These are phyloP conservation scores for Drosophila lacteicornis DNA, from an alignment of 1,140 invertebrate species.

Conservation along the genomic window DNA sequence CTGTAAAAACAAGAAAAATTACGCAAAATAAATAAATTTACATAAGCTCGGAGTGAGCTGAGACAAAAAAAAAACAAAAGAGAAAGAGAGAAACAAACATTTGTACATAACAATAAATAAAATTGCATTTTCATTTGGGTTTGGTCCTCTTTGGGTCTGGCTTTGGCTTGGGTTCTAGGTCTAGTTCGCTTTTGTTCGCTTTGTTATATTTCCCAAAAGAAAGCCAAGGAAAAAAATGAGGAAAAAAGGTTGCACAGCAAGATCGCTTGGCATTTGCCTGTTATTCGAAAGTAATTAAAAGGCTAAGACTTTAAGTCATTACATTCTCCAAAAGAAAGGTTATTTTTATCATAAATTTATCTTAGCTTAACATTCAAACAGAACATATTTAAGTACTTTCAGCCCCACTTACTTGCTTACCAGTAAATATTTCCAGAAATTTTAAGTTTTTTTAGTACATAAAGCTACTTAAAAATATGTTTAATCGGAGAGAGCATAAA, in stretches of 20 bases:
- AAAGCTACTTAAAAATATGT: background rate
- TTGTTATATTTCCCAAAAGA: slow-evolving; percentile 32
- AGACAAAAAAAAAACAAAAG: slow-evolving; percentile 27
- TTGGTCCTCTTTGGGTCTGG: slow-evolving; percentile 33
- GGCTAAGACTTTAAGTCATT: slow-evolving; percentile 48
- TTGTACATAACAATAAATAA: slow-evolving; percentile 84
- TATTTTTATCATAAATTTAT: background rate
- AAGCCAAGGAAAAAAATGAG: slow-evolving; percentile 16
- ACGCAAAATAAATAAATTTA: slow-evolving; percentile 85
- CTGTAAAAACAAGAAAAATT: slow-evolving; percentile 84
- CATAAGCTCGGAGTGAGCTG: slow-evolving; percentile 70
- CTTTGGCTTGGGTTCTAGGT: slow-evolving; percentile 38
- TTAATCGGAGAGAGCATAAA: background rate
- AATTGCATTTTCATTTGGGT: slow-evolving; percentile 76
- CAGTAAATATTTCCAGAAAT: background rate
- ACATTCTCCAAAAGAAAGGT: background rate
- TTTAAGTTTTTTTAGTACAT: background rate
- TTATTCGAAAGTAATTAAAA: slow-evolving; percentile 83
- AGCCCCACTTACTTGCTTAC: too few species aligned
- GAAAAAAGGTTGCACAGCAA: slow-evolving; percentile 51
- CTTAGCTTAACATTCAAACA: background rate
- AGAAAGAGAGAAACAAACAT: slow-evolving; percentile 49
- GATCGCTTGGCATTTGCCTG: slow-evolving; percentile 52
- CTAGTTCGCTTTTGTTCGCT: slow-evolving; percentile 16
- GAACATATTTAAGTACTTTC: background rate